phyloP scores from a whole-genome alignment of 2,113 vertebrate genomes.

The Dicrurus megarhynchus region DNA sequence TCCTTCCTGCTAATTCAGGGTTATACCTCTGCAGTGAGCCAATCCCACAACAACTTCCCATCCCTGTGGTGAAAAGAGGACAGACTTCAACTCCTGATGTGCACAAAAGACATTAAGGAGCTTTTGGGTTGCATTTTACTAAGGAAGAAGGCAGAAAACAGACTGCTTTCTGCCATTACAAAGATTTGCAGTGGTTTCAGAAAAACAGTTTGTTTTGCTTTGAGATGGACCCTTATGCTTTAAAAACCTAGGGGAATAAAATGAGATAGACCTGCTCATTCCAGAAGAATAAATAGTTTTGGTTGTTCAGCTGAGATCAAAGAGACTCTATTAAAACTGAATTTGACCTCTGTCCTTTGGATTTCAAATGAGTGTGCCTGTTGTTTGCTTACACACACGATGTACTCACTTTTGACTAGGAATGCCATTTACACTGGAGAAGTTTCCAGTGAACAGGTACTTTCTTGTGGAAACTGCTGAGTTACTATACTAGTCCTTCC shows the following conservation, averaged over 20 bases:
- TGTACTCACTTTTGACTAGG: background rate
- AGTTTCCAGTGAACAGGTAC: background rate
- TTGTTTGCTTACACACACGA: rapidly evolving
- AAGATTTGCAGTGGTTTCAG: background rate
- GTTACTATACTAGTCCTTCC: background rate
- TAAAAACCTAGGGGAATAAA: background rate
- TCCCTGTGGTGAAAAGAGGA: background rate
- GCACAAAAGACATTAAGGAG: background rate
- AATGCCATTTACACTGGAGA: background rate
- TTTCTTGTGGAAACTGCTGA: background rate
- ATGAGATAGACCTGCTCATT: background rate
- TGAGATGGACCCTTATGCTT: background rate
- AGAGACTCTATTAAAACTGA: background rate
- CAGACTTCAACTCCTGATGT: background rate
- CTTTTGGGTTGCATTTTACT: background rate
- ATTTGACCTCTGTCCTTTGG: background rate
- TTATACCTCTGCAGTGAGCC: background rate
- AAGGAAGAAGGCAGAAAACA: background rate
- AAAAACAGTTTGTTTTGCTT: background rate
- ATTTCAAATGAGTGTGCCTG: background rate
- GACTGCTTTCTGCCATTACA: background rate
- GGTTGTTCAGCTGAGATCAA: background rate
- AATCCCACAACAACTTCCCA: background rate
- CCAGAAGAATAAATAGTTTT: background rate
- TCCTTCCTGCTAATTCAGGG: background rate